Percentiles rank a stretch among this genome's conserved stretches.
phyloP scores from a whole-genome alignment of 2,113 vertebrate genomes.

The Taxidea taxus region DNA sequence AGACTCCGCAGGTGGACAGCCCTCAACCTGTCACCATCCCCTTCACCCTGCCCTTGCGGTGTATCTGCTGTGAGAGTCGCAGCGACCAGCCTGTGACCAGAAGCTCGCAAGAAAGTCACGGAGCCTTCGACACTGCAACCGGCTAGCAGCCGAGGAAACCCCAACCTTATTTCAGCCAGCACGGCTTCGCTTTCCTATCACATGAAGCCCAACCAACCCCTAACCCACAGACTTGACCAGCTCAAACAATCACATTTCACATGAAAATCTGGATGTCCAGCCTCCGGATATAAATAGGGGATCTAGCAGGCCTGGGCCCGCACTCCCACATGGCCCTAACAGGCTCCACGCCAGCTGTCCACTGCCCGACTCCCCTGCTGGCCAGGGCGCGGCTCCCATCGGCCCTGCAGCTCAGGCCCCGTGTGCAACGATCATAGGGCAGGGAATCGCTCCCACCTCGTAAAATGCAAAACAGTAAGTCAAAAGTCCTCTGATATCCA shows the following conservation, averaged over 20 bases:
- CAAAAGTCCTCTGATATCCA: neutral
- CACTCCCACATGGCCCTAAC: accelerated
- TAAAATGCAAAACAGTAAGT: accelerated
- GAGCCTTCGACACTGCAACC: neutral
- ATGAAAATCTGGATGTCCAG: neutral
- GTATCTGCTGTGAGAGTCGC: accelerated
- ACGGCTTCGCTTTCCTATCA: neutral
- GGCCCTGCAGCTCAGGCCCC: accelerated
- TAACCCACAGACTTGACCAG: neutral
- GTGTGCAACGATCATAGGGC: accelerated
- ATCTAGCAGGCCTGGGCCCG: too few species aligned
- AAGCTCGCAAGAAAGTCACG: neutral
- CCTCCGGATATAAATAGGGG: neutral
- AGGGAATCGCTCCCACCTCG: neutral
- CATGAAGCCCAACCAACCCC: neutral
- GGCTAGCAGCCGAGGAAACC: too few species aligned
- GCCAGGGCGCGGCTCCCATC: accelerated
- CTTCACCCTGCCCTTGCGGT: neutral
- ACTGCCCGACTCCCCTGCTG: accelerated
- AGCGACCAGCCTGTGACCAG: accelerated
- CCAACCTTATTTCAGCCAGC: neutral
- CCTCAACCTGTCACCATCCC: neutral
- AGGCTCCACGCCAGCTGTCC: accelerated
- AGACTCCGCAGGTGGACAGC: neutral
- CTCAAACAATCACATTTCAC: neutral